These are phyloP conservation scores for Schizothorax lantsangensis DNA, from an alignment of 2,797 vertebrate species.

Conservation along the genomic window DNA sequence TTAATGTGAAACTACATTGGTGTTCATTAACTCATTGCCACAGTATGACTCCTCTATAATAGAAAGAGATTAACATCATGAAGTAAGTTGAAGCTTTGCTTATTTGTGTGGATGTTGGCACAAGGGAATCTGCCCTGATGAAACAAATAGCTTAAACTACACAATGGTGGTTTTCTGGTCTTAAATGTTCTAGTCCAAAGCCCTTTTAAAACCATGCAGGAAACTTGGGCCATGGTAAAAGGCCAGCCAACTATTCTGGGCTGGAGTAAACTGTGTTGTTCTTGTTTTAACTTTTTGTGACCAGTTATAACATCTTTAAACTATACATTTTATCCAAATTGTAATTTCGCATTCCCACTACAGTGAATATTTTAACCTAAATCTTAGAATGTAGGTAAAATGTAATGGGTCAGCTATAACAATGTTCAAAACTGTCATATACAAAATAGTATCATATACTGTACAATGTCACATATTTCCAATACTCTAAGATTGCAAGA, in stretches of 20 bases:
- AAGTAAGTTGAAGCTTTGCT: slow-evolving; percentile 4
- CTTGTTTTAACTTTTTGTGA: too few species aligned
- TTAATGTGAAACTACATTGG: neutral
- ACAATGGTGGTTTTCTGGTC: neutral
- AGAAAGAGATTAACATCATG: slow-evolving; percentile 6
- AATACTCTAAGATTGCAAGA: too few species aligned
- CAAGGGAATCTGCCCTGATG: neutral
- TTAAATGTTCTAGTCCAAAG: neutral
- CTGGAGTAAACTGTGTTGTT: neutral
- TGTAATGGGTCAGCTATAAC: too few species aligned
- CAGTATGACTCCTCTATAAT: slow-evolving; percentile 1
- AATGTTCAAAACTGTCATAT: too few species aligned
- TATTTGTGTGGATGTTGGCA: neutral
- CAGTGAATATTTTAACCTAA: too few species aligned
- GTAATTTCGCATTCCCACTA: too few species aligned
- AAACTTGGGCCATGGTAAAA: neutral
- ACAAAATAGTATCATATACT: too few species aligned
- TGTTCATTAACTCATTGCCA: slow-evolving; percentile 5
- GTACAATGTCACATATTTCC: too few species aligned
- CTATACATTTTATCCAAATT: neutral
- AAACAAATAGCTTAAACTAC: neutral
- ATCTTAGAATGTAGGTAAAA: too few species aligned
- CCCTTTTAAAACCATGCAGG: neutral
- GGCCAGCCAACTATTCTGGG: neutral
- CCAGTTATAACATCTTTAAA: neutral